These are phyloP conservation scores for Lycopodina hypogea DNA, from an alignment of 37 sponge, comb jelly and placozoan species.

Conservation along the genomic window DNA sequence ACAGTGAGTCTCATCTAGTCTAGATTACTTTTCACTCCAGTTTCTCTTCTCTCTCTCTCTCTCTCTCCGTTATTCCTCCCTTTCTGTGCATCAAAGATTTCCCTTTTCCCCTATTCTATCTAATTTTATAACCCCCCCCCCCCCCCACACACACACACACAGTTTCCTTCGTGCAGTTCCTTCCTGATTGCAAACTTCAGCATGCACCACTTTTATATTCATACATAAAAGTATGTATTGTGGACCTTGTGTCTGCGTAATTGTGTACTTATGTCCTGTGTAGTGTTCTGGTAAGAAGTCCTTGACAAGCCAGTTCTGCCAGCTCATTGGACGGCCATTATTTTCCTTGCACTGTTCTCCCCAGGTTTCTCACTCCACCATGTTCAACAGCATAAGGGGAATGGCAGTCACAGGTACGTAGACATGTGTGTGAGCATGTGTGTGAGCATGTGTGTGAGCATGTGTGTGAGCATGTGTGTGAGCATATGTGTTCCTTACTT, in stretches of 20 bases:
- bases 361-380: neutral
- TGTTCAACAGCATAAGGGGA: conserved; percentile 44
- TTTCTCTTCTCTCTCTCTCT: neutral
- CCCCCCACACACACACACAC: neutral
- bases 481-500: neutral
- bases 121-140: neutral
- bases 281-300: conserved; percentile 20
- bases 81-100: too few relatives aligned
- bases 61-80: too few relatives aligned
- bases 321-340: conserved; percentile 29
- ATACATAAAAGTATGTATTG: too few relatives aligned
- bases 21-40: neutral
- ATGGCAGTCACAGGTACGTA: conserved; percentile 58
- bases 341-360: conserved; percentile 45
- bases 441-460: too few relatives aligned
- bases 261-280: too few relatives aligned
- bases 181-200: too few relatives aligned
- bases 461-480: too few relatives aligned
- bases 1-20: conserved; percentile 8
- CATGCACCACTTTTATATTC: too few relatives aligned
- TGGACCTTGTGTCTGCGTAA: too few relatives aligned
- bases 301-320: conserved; percentile 28
- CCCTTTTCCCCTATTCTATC: neutral
- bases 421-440: too few relatives aligned
- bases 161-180: too few relatives aligned